These are phyloP conservation scores for Erebia palarica DNA, from an alignment of 2,888 invertebrate genomes.

Conservation along the genomic window DNA sequence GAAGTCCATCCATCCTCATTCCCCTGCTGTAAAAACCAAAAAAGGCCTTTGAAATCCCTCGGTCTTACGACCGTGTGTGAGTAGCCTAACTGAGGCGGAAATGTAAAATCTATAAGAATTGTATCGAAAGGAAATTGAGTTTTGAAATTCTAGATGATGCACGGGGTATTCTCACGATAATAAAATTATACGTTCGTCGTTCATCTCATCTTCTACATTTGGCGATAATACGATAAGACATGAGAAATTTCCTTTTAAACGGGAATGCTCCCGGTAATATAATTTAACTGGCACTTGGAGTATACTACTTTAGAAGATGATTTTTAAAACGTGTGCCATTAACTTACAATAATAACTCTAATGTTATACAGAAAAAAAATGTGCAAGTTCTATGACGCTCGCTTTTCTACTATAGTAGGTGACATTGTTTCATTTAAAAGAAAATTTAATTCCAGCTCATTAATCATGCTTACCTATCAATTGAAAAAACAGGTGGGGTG, in stretches of 20 bases:
- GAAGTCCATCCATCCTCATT: no score
- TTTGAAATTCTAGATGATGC: conserved; percentile 71
- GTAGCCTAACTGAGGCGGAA: conserved; percentile 52
- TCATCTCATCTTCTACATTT: conserved; percentile 44
- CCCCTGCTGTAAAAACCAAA: no score
- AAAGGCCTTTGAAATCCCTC: not conserved
- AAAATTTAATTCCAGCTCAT: not conserved
- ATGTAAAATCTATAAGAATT: conserved; percentile 72
- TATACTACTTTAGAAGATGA: conserved; percentile 7
- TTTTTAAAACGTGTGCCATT: not conserved
- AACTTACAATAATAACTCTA: not conserved
- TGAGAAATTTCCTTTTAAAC: conserved; percentile 31
- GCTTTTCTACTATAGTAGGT: no score
- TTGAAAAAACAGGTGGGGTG: not conserved
- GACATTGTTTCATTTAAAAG: no score
- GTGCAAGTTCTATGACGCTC: no score
- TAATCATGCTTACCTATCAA: not conserved
- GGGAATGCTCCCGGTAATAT: conserved; percentile 40
- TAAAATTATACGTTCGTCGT: conserved; percentile 64
- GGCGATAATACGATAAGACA: conserved; percentile 34
- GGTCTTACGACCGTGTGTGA: not conserved
- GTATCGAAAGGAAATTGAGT: conserved; percentile 70
- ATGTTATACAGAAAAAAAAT: no score
- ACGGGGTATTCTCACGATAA: conserved; percentile 66
- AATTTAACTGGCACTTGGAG: conserved; percentile 35